Percentiles rank a stretch among this genome's conserved stretches.
Conservation (phyloP, 2,113 vertebrate genomes). For the Callocephalon fimbriatum region DNA sequence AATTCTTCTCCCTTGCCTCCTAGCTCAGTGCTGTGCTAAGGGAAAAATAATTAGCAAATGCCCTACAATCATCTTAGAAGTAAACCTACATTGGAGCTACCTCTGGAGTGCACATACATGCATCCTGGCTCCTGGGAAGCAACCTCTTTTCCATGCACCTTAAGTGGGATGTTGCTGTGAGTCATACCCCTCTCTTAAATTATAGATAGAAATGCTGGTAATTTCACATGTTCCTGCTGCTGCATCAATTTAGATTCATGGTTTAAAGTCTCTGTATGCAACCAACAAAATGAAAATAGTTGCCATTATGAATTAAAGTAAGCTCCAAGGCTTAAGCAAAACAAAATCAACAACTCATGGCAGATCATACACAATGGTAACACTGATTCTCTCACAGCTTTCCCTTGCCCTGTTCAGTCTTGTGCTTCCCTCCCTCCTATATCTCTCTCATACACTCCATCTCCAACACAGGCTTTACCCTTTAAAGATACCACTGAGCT, state of each 20-base stretch:
- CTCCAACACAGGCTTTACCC: not conserved
- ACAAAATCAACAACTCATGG: not conserved
- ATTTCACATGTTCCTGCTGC: not conserved
- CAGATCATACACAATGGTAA: not conserved
- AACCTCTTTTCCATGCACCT: not conserved
- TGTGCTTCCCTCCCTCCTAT: not conserved
- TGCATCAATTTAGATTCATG: not conserved
- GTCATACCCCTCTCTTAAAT: not conserved
- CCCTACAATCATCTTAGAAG: not conserved
- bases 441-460: not conserved
- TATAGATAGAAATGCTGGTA: not conserved
- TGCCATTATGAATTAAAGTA: not conserved
- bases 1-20: not conserved
- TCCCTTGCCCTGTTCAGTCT: not conserved
- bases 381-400: not conserved
- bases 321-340: not conserved
- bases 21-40: not conserved
- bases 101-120: not conserved
- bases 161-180: not conserved
- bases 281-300: not conserved
- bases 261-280: not conserved
- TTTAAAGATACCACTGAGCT: accelerated
- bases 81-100: not conserved
- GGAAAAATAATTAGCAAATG: not conserved
- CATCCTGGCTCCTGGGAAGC: not conserved